A percentile compares a stretch with the other conserved stretches of the same genome.
Evolutionary conservation across 2,113 vertebrate genomes (phyloP).

Genomic region (Probosciger aterrimus): DNA sequence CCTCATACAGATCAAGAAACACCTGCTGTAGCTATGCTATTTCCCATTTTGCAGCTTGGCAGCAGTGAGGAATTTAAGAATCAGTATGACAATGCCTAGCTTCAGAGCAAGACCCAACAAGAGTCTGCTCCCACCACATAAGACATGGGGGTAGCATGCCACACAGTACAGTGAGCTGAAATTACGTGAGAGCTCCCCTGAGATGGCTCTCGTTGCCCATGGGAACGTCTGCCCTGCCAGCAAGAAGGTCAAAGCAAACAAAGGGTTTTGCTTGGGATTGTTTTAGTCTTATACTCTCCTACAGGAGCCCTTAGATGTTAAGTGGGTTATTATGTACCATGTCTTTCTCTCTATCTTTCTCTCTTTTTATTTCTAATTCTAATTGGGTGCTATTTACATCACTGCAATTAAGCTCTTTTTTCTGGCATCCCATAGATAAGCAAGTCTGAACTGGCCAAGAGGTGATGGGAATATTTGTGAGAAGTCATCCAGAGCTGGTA

Average conservation of each 20-base stretch:
- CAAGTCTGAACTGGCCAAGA: neutral
- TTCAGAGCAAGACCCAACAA: neutral
- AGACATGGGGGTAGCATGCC: fast-evolving
- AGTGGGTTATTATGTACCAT: neutral
- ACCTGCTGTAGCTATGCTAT: neutral
- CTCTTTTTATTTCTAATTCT: neutral
- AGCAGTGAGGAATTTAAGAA: neutral
- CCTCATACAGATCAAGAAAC: neutral
- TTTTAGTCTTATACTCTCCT: neutral
- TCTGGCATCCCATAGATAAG: neutral
- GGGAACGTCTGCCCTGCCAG: neutral
- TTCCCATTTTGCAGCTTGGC: neutral
- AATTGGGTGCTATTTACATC: neutral
- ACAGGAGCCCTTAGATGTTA: neutral
- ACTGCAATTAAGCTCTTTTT: neutral
- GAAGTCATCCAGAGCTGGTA: neutral
- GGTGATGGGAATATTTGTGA: neutral
- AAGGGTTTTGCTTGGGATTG: neutral
- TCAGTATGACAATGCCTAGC: no score
- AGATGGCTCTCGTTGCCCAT: neutral
- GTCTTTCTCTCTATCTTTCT: neutral
- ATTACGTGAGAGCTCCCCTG: neutral
- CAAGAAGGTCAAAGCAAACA: neutral
- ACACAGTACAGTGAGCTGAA: neutral
- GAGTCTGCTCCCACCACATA: neutral